Evolutionary conservation across 2,113 vertebrate species (phyloP).

Genomic region (Oreochromis niloticus): DNA sequence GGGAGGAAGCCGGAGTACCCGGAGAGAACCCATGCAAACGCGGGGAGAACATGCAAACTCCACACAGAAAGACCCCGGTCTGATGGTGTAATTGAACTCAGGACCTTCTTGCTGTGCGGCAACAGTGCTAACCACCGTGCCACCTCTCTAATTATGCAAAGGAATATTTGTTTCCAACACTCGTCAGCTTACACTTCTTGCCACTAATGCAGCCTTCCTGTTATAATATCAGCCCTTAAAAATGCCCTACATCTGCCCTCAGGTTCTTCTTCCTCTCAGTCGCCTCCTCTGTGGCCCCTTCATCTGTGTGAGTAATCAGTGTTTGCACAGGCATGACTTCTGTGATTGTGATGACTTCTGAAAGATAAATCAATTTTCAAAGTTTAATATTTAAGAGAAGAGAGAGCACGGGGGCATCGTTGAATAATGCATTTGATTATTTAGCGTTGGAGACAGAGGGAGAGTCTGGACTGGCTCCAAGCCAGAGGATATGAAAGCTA

Average conservation of each 20-base stretch:
- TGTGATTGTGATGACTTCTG: constrained; percentile 46
- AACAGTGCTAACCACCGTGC: too few species aligned
- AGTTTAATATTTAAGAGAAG: constrained; percentile 64
- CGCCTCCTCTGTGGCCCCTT: not conserved
- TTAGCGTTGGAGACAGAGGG: constrained; percentile 42
- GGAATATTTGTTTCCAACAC: constrained; percentile 8
- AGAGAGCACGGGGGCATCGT: not conserved
- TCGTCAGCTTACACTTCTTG: not conserved
- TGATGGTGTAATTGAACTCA: too few species aligned
- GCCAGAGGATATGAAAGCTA: constrained; percentile 41
- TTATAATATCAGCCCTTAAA: constrained; percentile 14
- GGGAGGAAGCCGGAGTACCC: too few species aligned
- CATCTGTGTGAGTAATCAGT: constrained; percentile 49
- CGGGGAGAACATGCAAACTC: too few species aligned
- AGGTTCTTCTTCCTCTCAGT: not conserved
- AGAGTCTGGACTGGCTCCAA: constrained; percentile 35
- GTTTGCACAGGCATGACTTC: constrained; percentile 46
- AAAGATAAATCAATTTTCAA: constrained; percentile 61
- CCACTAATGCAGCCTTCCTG: not conserved
- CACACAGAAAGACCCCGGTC: too few species aligned
- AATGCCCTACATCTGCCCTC: constrained; percentile 29
- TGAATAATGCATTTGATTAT: constrained; percentile 67
- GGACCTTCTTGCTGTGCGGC: too few species aligned
- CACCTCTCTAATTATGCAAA: not conserved
- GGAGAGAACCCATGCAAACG: too few species aligned